phyloP scores from a whole-genome alignment of 2,797 vertebrate species.

The Rhynchonycteris naso region DNA sequence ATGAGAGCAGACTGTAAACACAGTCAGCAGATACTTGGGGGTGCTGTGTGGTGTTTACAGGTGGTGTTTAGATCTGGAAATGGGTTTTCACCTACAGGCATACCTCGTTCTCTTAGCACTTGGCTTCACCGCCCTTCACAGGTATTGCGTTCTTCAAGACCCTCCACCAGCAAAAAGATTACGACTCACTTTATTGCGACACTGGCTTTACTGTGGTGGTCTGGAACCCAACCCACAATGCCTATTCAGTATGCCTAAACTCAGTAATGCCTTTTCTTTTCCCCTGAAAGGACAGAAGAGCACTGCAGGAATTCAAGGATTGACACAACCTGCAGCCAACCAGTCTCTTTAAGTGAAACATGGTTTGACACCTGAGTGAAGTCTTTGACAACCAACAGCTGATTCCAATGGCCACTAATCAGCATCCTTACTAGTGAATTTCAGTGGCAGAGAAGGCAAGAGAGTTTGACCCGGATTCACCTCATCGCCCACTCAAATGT shows the following conservation, averaged over 20 bases:
- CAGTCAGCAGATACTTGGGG: not conserved
- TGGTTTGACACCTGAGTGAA: not conserved
- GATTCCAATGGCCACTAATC: not conserved
- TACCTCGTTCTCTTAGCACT: not conserved
- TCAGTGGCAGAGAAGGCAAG: not conserved
- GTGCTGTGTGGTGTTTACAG: not conserved
- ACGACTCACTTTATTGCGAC: not conserved
- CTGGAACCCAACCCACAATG: not conserved
- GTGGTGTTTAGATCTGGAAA: not conserved
- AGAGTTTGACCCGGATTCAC: not conserved
- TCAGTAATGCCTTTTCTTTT: not conserved
- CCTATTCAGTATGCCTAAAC: not conserved
- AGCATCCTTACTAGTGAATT: not conserved
- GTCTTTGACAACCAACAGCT: not conserved
- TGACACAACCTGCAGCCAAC: slow-evolving; percentile 2
- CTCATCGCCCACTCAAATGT: not conserved
- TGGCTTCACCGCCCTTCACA: not conserved
- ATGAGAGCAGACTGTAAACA: not conserved
- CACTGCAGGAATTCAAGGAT: slow-evolving; percentile 31
- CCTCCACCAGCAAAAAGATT: not conserved
- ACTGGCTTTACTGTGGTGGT: not conserved
- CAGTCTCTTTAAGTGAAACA: not conserved
- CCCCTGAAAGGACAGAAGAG: not conserved
- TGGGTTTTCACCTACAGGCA: not conserved
- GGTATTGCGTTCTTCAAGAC: not conserved